Evolutionary conservation across 1,140 invertebrate genomes (phyloP).

Genomic region (Papilio xuthus): DNA sequence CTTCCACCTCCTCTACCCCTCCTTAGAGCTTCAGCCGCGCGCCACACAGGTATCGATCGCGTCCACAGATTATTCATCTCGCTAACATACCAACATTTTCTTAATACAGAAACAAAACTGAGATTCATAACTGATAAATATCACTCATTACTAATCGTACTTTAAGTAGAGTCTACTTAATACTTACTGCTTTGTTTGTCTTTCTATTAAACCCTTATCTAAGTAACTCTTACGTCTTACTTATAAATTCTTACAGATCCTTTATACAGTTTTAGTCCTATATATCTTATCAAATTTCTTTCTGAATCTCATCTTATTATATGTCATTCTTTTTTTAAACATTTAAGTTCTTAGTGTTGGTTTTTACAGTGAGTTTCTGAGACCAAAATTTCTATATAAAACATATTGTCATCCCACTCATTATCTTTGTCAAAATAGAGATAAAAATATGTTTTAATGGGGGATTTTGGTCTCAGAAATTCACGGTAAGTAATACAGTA

Average conservation of each 20-base stretch:
- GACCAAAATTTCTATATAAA: no score
- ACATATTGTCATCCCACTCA: no score
- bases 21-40: slow-evolving; percentile 49
- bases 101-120: slow-evolving; percentile 9
- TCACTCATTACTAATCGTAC: neutral
- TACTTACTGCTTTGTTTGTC: neutral
- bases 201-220: neutral
- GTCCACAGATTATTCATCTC: slow-evolving; percentile 78
- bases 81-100: slow-evolving; percentile 55
- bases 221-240: neutral
- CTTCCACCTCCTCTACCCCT: slow-evolving; percentile 38
- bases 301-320: neutral
- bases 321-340: neutral
- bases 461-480: no score
- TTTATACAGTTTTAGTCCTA: neutral
- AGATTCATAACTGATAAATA: slow-evolving; percentile 7
- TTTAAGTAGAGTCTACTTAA: neutral
- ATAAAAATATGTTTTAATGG: no score
- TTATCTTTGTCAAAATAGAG: no score
- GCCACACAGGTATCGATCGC: slow-evolving; percentile 71
- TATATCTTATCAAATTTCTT: neutral
- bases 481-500: no score
- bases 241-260: neutral
- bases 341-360: no score
- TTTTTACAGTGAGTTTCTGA: no score